Evolutionary conservation across 2,888 invertebrate genomes (phyloP).

Genomic region (Heliconius charithonia): DNA sequence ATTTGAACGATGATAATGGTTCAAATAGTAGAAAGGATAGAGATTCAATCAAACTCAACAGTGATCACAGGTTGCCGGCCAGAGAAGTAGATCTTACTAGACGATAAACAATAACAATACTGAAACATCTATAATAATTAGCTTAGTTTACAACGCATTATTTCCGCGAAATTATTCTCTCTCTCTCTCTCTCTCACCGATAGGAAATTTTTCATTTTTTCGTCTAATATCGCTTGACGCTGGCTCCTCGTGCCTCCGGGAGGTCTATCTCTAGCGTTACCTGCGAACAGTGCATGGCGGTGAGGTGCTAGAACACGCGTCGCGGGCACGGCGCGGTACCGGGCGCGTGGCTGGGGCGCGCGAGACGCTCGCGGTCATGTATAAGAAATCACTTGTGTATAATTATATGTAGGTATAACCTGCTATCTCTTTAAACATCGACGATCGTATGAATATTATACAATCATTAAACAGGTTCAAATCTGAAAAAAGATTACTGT

Average conservation of each 20-base stretch:
- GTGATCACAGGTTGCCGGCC: slow-evolving; percentile 72
- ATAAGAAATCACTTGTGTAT: slow-evolving; percentile 9
- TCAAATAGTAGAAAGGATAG: slow-evolving; percentile 50
- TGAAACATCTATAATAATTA: slow-evolving; percentile 75
- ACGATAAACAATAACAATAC: slow-evolving; percentile 64
- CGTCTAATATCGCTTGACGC: slow-evolving; percentile 94
- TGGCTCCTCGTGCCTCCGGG: slow-evolving; percentile 87
- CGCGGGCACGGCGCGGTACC: slow-evolving; percentile 55
- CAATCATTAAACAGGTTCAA: slow-evolving; percentile 47
- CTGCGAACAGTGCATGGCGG: slow-evolving; percentile 80
- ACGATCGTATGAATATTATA: slow-evolving; percentile 12
- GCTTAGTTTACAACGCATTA: slow-evolving; percentile 75
- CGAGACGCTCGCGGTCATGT: slow-evolving; percentile 60
- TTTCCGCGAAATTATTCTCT: slow-evolving; percentile 55
- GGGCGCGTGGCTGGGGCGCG: slow-evolving; percentile 70
- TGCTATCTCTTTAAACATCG: slow-evolving; percentile 4
- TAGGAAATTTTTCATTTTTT: slow-evolving; percentile 96
- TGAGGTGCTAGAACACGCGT: slow-evolving; percentile 61
- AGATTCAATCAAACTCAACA: slow-evolving; percentile 59
- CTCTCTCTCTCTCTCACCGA: slow-evolving; percentile 87
- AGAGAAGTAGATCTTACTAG: slow-evolving; percentile 69
- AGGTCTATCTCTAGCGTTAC: slow-evolving; percentile 85
- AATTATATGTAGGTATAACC: not conserved
- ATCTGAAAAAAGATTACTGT: slow-evolving; percentile 59
- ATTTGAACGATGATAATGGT: slow-evolving; percentile 43